These are phyloP conservation scores for Etia nguti DNA, from an alignment of 2,113 vertebrate species.

Conservation along the genomic window DNA sequence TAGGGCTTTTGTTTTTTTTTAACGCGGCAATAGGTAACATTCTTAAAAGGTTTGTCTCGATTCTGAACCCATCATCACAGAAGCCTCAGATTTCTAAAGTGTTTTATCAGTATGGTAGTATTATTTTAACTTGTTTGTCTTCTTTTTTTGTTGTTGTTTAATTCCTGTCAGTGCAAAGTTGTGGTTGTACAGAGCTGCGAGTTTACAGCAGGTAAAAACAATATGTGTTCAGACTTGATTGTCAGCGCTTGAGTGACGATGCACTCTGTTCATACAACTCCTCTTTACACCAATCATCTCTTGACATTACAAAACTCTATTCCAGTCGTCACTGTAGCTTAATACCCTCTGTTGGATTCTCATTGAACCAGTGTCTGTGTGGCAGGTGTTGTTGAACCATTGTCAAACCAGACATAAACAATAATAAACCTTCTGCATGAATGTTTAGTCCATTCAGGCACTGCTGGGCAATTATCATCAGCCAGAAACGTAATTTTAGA, in stretches of 20 bases:
- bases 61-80: not conserved
- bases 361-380: not conserved
- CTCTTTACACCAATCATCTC: not conserved
- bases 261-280: not conserved
- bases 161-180: not conserved
- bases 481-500: not conserved
- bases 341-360: constrained; percentile 25
- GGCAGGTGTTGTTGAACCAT: constrained; percentile 32
- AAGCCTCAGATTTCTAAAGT: not conserved
- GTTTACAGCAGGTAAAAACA: not conserved
- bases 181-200: not conserved
- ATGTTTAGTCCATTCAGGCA: constrained; percentile 25
- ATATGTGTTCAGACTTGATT: not conserved
- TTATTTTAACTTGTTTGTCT: not conserved
- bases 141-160: not conserved
- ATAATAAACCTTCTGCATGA: constrained; percentile 31
- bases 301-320: not conserved
- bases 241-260: not conserved
- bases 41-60: not conserved
- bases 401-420: constrained; percentile 50
- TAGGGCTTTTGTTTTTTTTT: not conserved
- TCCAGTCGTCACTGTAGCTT: not conserved
- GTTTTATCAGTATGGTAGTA: not conserved
- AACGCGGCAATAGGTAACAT: not conserved
- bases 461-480: not conserved